Base-by-base conservation (phyloP, 1,140 invertebrate genomes). In the Mycetomoellerius zeteki region DNA sequence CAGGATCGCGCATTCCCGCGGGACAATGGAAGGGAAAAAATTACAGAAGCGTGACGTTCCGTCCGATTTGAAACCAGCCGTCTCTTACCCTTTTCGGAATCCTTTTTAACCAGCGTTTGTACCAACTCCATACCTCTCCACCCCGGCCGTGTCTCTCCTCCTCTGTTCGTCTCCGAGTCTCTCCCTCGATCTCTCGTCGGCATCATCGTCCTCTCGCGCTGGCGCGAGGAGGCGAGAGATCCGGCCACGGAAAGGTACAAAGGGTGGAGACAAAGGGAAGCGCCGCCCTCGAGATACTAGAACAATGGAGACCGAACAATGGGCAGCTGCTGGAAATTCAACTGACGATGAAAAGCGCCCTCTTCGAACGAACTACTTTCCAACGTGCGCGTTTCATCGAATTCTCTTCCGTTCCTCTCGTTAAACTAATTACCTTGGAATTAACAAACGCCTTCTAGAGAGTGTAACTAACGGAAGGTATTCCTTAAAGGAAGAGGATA, bases 251-350 rank as follows among this genome's bases (percentile, higher is more conserved):
- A 93, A 94, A 93, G 92, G 89, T 93, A 95, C 94, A 95, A 95
- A 95, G 95, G 95, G 95, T 95, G 95, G 94, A 95, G 93, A 95
- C 94, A 95, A 95, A 92, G 92, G 92, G 94, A 95, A 94, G 95
- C 95, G 86, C 95, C 95, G 95, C 95, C 95, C 94, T 92, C 93
- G 88, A 94, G 93, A 94, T 94, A 94, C 92, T 95, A 89, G 94
- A 95, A 95, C 95, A 95, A 95, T 95, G 95, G 94, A 80, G 92
- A 90, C 54, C 73, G 69, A 91, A 95, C 94, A 95, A 95, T 93
- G 89, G 86, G 78, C 84, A 85, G 89, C 87, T 92, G 88, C 93
- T 94, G 91, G 69, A 93, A 93, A 94, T 94, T 94, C 92, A 91
- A 94, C 86, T 89, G 89, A 93, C 92, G 91, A 93, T 94, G 92